Evolutionary conservation across 2,797 vertebrate genomes (phyloP), one percentile per base, ranked within the genome.

Genomic region (Sorex maritimensis): DNA sequence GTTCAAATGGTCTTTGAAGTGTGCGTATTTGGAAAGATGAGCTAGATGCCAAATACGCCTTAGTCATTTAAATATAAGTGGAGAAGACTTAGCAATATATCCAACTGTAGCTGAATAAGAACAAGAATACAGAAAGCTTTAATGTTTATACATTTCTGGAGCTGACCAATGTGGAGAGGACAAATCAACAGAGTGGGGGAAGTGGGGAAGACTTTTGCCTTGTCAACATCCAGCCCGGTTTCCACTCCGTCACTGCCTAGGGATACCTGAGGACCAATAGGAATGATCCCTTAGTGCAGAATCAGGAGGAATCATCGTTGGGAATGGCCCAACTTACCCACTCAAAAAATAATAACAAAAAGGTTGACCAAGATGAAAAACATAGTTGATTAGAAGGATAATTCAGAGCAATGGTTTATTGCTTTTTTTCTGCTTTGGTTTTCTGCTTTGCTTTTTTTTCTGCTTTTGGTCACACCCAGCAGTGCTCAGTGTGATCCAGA

Each of bases 381-480:
- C 44, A 74, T 10, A 63, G 30, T 72, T 13, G 10, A 93, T 91
- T 93, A 30, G 83, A 81, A 84, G 38, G 44, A 52, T 61, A 90
- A 65, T 9, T 69, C 81, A 30, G 55, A 85, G 24, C 0, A 83
- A 74, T 5, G 8, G 28, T 61, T 61, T 72, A 72, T 26, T 81
- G 68, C 82, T 93, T 93, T 80, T 74, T 82, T 77, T 21, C 5
- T 21, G 15, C 21, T 61, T 61, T 23, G 49, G 13, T 61, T 61
- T 21, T 34, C 34, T 34, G 34, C 34, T 34, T 26, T 81, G 68
- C 82, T 93, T 93, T 80, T 74, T 92, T 82, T 77, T 21, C 5
- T 21, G 15, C 21, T 61, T 61, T 23, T 21, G 58, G 58, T 61
- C 58, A 61, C 58, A 61, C 58, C 49, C 6, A 61, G 17, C 17